Evolutionary conservation across 2,113 vertebrate genomes (phyloP).

Genomic region (Pelusios castaneus): DNA sequence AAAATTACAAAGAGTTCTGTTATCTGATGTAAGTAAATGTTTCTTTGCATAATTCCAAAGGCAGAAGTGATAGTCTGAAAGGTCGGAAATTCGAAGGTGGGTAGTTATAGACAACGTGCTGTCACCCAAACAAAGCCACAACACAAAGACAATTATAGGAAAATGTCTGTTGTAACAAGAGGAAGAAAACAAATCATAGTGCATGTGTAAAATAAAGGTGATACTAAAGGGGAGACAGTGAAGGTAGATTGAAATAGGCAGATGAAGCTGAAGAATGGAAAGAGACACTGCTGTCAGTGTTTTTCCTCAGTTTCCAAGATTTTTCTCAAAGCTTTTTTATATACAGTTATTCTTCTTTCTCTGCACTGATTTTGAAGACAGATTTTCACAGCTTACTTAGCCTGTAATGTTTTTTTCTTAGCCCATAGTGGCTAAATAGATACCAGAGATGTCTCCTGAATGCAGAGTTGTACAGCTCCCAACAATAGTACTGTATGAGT

Average conservation of each 20-base stretch:
- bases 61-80: not conserved
- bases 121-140: not conserved
- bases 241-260: not conserved
- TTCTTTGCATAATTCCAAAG: not conserved
- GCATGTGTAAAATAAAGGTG: not conserved
- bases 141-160: not conserved
- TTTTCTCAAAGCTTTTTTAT: not conserved
- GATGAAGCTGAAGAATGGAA: not conserved
- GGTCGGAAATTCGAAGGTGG: not conserved
- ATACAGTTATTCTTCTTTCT: not conserved
- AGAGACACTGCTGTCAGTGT: not conserved
- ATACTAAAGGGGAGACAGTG: not conserved
- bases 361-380: not conserved
- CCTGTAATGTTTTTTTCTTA: not conserved
- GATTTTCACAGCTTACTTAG: not conserved
- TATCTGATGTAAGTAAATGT: not conserved
- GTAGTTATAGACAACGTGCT: not conserved
- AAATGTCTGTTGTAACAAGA: not conserved
- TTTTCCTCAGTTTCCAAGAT: not conserved
- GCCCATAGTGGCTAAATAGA: not conserved
- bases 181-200: not conserved
- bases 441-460: not conserved
- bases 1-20: not conserved
- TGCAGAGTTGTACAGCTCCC: not conserved
- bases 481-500: not conserved